Percentiles rank a stretch among this genome's conserved stretches.
Conservation (phyloP, 2,113 vertebrate genomes). For the Xyliphius kryptos region DNA sequence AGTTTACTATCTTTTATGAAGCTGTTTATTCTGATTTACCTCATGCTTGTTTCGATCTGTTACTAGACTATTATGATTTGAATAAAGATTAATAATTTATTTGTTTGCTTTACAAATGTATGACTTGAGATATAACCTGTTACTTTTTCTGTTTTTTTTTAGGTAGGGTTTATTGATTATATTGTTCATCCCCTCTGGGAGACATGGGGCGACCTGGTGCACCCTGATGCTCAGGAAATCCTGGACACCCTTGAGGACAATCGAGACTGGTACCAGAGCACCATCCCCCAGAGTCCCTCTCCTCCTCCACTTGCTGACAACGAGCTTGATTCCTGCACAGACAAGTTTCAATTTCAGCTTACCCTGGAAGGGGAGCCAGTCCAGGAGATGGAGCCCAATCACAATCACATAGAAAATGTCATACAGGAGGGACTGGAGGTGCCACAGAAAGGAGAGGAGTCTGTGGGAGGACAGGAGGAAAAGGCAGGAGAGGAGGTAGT, state of each 20-base stretch:
- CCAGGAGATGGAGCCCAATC: conserved; percentile 32
- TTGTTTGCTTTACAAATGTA: neutral
- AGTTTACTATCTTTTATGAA: too few relatives aligned
- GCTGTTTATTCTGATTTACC: too few relatives aligned
- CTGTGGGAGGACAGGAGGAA: conserved; percentile 36
- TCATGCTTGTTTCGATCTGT: too few relatives aligned
- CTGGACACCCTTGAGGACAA: conserved; percentile 88
- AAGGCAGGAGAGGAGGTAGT: conserved; percentile 45
- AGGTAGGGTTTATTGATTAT: conserved; percentile 94
- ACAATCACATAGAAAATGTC: conserved; percentile 55
- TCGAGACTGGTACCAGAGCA: conserved; percentile 89
- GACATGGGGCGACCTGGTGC: conserved; percentile 87
- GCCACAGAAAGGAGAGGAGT: conserved; percentile 46
- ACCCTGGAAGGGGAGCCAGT: conserved; percentile 55
- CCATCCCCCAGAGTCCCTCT: conserved; percentile 82
- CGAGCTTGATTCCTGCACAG: conserved; percentile 60
- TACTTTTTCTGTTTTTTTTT: conserved; percentile 19
- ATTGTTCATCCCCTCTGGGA: conserved; percentile 91
- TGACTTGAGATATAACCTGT: neutral
- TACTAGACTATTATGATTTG: too few relatives aligned
- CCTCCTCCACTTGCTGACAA: conserved; percentile 66
- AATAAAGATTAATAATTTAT: too few relatives aligned
- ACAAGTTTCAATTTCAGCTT: conserved; percentile 71
- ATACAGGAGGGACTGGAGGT: conserved; percentile 45
- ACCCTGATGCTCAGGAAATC: conserved; percentile 88